Base-by-base conservation (phyloP, 2,888 invertebrate species). In the Agrypnus murinus region DNA sequence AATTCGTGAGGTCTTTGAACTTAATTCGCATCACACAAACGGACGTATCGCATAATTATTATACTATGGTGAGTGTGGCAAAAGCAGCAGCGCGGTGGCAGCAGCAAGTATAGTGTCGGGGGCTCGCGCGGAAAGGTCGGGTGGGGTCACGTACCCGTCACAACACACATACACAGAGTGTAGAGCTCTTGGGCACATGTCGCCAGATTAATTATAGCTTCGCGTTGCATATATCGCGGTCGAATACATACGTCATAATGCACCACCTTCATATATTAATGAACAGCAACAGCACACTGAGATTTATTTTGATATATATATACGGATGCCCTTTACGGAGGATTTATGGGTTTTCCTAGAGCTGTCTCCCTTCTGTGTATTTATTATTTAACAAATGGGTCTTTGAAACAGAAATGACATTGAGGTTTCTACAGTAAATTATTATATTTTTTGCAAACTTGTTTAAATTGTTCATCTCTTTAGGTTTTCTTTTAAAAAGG, bases 41-140 rank as follows among this genome's bases (percentile, higher is more conserved):
- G 75, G 76, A 77, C 77, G 75, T 76, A 78, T 78, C 78, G 78
- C 76, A 74, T 76, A 77, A 77, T 78, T 78, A 78, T 78, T 78
- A 75, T 70, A 72, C n/a, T n/a, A n/a, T n/a, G n/a, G n/a, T n/a
- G 71, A 71, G 60, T 58, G 43, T 43, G 31, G 40, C 34, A 55
- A 53, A 25, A n/a, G n/a, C n/a, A n/a, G n/a, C n/a, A n/a, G n/a
- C n/a, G 45, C 45, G 14, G 9, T 36, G 17, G 46, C 19, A 46
- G 45, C 64, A 14, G 58, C 19, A 31, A 25, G 40, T 38, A n/a
- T n/a, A 43, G 53, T 65, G 58, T 32, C 65, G 57, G 64, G n/a
- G 65, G 58, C 53, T 59, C 66, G 67, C 62, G 70, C 72, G 70
- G 73, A 69, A 69, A 71, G 72, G 70, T 65, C 65, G 70, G 72